phyloP scores from a whole-genome alignment of 2,113 vertebrate species.

The Oophaga pumilio region DNA sequence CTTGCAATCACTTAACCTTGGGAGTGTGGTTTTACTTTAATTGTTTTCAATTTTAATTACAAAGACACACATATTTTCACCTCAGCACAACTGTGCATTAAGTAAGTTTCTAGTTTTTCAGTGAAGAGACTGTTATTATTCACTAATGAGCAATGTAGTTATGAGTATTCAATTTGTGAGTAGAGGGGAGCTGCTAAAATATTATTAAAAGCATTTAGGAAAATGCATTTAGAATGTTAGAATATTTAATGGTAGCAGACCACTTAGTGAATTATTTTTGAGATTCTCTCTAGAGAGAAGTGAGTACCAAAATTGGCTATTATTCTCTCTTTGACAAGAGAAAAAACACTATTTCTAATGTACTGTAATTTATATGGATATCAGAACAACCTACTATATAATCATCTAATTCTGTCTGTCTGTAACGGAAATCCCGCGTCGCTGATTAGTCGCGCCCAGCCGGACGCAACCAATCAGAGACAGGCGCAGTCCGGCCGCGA shows the following conservation, averaged over 20 bases:
- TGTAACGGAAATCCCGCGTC: too few relatives aligned
- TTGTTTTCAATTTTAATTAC: background rate
- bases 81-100: background rate
- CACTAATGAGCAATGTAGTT: background rate
- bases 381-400: too few relatives aligned
- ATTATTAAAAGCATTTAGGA: background rate
- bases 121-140: slow-evolving; percentile 2
- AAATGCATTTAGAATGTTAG: background rate
- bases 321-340: background rate
- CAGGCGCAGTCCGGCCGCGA: too few relatives aligned
- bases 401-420: too few relatives aligned
- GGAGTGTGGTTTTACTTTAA: background rate
- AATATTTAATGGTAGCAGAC: slow-evolving; percentile 3
- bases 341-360: background rate
- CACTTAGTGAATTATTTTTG: slow-evolving; percentile 1
- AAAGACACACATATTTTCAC: background rate
- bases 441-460: too few relatives aligned
- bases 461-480: too few relatives aligned
- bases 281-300: background rate
- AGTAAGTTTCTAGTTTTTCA: background rate
- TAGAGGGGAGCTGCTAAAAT: background rate
- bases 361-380: background rate
- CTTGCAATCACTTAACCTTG: background rate
- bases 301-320: background rate
- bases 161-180: background rate